Evolutionary conservation across 2,113 vertebrate genomes (phyloP).

Genomic region (Numida meleagris): DNA sequence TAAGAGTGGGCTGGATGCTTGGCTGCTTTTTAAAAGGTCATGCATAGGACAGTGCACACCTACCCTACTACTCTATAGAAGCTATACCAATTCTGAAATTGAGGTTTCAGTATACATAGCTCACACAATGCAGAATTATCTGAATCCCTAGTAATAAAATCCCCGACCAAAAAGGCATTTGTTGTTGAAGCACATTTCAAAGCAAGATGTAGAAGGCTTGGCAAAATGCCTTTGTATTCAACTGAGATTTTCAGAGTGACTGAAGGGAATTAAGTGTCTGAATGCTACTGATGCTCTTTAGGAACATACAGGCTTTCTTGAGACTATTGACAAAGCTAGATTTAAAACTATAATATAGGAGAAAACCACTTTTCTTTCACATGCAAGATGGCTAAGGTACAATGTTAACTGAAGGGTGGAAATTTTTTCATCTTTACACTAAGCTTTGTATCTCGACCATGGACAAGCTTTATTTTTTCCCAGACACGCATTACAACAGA

Average conservation of each 20-base stretch:
- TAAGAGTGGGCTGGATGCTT: background rate
- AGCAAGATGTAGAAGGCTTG: rapidly evolving
- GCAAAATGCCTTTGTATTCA: background rate
- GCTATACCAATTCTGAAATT: background rate
- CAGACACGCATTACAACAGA: background rate
- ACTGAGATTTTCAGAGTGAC: background rate
- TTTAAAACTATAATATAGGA: background rate
- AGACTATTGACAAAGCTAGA: background rate
- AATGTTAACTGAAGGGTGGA: background rate
- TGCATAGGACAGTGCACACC: background rate
- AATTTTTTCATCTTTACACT: background rate
- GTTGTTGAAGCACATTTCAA: background rate
- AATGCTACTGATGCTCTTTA: background rate
- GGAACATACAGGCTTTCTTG: background rate
- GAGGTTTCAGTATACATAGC: background rate
- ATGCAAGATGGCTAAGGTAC: background rate
- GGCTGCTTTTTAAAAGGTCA: conserved; percentile 40
- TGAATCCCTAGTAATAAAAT: background rate
- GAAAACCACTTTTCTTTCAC: background rate
- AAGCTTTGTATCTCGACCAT: background rate
- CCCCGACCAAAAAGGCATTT: background rate
- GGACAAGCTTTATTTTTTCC: background rate
- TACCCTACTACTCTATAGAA: background rate
- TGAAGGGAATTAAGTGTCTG: background rate
- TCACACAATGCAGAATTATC: background rate